Percentiles rank a stretch among this genome's conserved stretches.
Conservation (phyloP, 2,888 invertebrate genomes). For the Phortica magna region DNA sequence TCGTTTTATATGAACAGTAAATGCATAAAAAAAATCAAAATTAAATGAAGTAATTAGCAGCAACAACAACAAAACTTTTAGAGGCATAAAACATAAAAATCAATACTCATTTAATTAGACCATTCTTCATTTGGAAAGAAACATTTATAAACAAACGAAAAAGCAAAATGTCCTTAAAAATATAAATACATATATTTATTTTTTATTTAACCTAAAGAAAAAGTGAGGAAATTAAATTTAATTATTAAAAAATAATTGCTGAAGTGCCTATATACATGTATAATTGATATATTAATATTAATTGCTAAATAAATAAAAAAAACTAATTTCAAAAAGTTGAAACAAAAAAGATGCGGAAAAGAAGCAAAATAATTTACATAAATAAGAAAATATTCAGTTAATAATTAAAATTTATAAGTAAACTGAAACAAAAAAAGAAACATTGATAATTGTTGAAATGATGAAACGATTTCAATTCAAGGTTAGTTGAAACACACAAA, state of each 20-base stretch:
- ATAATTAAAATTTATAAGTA: no score
- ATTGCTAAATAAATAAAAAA: no score
- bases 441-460: no score
- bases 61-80: no score
- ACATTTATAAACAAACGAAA: not conserved
- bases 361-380: constrained; percentile 36
- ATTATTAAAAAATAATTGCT: constrained; percentile 33
- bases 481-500: no score
- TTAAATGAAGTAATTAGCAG: no score
- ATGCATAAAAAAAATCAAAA: no score
- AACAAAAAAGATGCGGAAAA: not conserved
- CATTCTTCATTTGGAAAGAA: not conserved
- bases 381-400: constrained; percentile 27
- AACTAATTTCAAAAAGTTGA: not conserved
- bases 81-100: not conserved
- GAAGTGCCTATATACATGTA: constrained; percentile 37
- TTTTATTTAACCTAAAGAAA: not conserved
- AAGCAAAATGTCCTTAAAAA: not conserved
- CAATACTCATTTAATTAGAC: not conserved
- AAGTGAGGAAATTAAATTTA: constrained; percentile 6
- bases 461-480: no score
- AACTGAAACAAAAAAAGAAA: no score
- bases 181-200: not conserved
- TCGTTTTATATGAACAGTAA: no score
- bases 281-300: constrained; percentile 4